Evolutionary conservation across 1,140 invertebrate genomes (phyloP).

Genomic region (Drosophila bocqueti): DNA sequence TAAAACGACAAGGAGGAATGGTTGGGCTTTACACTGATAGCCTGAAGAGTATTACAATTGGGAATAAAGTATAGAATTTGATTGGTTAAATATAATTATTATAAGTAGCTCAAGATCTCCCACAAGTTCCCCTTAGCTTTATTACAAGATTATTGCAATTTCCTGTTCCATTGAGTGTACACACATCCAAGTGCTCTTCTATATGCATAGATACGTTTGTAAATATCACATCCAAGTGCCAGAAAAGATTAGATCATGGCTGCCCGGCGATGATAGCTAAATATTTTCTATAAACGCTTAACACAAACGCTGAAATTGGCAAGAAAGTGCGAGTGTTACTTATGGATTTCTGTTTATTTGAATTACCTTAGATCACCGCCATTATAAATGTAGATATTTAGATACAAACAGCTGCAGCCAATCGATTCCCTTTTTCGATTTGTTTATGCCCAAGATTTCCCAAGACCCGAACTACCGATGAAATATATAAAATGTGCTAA

Average conservation of each 20-base stretch:
- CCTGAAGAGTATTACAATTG: background rate
- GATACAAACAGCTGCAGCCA: conserved; percentile 35
- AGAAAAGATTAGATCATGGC: conserved; percentile 33
- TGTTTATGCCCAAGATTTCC: conserved; percentile 28
- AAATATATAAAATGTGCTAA: conserved; percentile 57
- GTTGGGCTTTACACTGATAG: background rate
- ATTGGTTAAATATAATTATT: too few species aligned
- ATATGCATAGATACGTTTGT: conserved; percentile 15
- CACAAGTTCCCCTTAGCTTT: background rate
- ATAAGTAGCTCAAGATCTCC: conserved; percentile 17
- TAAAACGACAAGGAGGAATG: conserved; percentile 1
- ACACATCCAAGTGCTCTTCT: conserved; percentile 1
- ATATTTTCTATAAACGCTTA: conserved; percentile 18
- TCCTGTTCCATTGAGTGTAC: conserved; percentile 11
- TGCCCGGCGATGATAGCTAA: conserved; percentile 22
- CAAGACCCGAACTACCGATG: conserved; percentile 25
- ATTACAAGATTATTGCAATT: conserved; percentile 18
- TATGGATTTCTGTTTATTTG: conserved; percentile 24
- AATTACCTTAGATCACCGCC: conserved; percentile 30
- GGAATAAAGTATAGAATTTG: background rate
- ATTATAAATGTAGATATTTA: background rate
- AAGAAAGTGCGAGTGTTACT: conserved; percentile 20
- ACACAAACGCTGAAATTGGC: conserved; percentile 3
- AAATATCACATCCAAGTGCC: conserved; percentile 39
- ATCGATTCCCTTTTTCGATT: conserved; percentile 24